These are phyloP conservation scores for Dolomedes plantarius DNA, from an alignment of 2,888 invertebrate species.

Conservation along the genomic window DNA sequence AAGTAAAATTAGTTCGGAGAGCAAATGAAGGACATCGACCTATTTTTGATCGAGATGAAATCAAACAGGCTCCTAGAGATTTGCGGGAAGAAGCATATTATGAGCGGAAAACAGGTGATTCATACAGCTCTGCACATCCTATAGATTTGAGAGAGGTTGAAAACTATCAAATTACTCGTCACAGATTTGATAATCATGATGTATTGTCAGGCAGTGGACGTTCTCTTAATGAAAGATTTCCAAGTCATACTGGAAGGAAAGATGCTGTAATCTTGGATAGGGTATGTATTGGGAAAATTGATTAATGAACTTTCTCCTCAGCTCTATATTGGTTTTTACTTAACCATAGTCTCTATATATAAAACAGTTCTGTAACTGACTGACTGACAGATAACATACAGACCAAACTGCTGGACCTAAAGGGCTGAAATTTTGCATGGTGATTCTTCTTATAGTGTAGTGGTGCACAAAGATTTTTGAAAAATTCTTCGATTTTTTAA, in stretches of 20 bases:
- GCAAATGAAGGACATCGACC: constrained; percentile 73
- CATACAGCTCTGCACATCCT: constrained; percentile 20
- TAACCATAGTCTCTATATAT: too few species aligned
- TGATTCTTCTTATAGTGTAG: too few species aligned
- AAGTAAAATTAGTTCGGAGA: constrained; percentile 72
- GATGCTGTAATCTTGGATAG: constrained; percentile 27
- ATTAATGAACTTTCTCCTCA: too few species aligned
- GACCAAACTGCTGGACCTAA: too few species aligned
- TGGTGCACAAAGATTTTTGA: too few species aligned
- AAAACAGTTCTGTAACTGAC: too few species aligned
- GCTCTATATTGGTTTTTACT: too few species aligned
- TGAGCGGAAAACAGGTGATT: constrained; percentile 23
- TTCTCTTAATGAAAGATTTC: constrained; percentile 52
- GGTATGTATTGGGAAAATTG: constrained; percentile 39
- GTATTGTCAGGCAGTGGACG: constrained; percentile 17
- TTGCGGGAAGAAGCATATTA: constrained; percentile 68
- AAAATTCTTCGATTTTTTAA: too few species aligned
- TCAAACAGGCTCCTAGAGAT: constrained; percentile 70
- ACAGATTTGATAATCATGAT: constrained; percentile 39
- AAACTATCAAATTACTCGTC: constrained; percentile 63
- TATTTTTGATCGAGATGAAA: constrained; percentile 74
- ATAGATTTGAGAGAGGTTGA: constrained; percentile 21
- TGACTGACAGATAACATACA: too few species aligned
- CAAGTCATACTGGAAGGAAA: constrained; percentile 20
- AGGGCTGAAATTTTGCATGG: too few species aligned